Evolutionary conservation across 2,797 vertebrate genomes (phyloP), one percentile per base, ranked within the genome.

Genomic region (Semaprochilodus insignis): DNA sequence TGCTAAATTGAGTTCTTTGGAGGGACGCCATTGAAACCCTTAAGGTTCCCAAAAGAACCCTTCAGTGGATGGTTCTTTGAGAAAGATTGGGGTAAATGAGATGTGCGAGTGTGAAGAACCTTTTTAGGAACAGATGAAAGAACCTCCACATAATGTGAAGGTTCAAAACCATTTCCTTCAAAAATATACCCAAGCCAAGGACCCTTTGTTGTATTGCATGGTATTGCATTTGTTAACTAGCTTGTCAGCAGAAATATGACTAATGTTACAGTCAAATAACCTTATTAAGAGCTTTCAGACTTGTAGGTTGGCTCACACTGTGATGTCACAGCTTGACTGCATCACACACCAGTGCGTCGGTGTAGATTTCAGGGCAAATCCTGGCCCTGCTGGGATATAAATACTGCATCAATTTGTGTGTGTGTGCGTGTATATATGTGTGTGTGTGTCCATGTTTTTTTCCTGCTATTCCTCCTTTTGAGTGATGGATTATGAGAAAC

Each of bases 401-500:
- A 86, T 84, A 52, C 81, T 66, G 48, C 73, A 62, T 77, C 52
- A 60, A 79, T 85, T 71, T 83, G 71, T 36, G 71, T 77, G 71
- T 78, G 44, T 48, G 31, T 31, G 31, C 31, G 31, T 31, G 3
- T 69, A 31, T 31, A 31, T 31, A 3, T 31, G 31, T 31, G 31
- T 31, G 71, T 79, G 70, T 78, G 31, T 31, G 31, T 31, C 31
- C 31, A 31, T 31, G 31, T 69, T 62, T 63, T 59, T 19, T 70
- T 55, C 8, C 36, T 81, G 59, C 31, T 52, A 78, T 77, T 83
- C 66, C 55, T 77, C 55, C 31, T 69, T 72, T 27, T 75, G 76
- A 78, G 74, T 88, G 67, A 88, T 78, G 82, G 63, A 89, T 85
- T 89, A 85, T 62, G 21, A 77, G 74, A 83, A 85, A 62, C 72